Conservation (phyloP, 1,140 invertebrate genomes). For the Cyphomyrmex costatus region DNA sequence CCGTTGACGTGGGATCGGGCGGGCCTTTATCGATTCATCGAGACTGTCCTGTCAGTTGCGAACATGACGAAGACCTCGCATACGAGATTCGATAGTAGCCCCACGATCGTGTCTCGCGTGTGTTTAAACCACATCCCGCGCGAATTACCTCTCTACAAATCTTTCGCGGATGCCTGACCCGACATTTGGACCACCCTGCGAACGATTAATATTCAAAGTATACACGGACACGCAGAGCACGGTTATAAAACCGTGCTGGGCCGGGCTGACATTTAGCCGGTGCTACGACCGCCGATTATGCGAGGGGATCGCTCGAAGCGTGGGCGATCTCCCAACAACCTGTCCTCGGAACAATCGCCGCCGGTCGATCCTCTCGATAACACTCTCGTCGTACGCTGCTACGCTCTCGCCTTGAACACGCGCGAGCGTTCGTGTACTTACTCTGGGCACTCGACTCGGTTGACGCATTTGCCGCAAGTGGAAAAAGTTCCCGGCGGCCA, state of each 20-base stretch:
- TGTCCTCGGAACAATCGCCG: conserved; percentile 76
- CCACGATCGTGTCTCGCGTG: conserved; percentile 9
- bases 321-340: conserved; percentile 75
- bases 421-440: conserved; percentile 17
- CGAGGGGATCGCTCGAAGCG: conserved; percentile 66
- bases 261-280: conserved; percentile 72
- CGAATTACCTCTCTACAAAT: neutral
- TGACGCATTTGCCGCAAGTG: conserved; percentile 67
- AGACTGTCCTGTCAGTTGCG: conserved; percentile 8
- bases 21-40: conserved; percentile 47
- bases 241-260: conserved; percentile 44
- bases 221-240: conserved; percentile 41
- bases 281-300: conserved; percentile 62
- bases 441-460: conserved; percentile 43
- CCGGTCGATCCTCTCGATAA: conserved; percentile 75
- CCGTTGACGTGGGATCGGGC: conserved; percentile 35
- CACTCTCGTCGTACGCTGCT: conserved; percentile 50
- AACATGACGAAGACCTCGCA: conserved; percentile 23
- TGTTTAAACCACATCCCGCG: conserved; percentile 8
- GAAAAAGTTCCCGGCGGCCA: conserved; percentile 49
- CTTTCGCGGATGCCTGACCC: neutral
- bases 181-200: conserved; percentile 71
- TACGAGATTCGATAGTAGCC: conserved; percentile 19
- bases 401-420: conserved; percentile 63
- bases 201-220: conserved; percentile 75